phyloP scores from a whole-genome alignment of 92 coral and sea anemone genomes.

The Paramuricea clavata region DNA sequence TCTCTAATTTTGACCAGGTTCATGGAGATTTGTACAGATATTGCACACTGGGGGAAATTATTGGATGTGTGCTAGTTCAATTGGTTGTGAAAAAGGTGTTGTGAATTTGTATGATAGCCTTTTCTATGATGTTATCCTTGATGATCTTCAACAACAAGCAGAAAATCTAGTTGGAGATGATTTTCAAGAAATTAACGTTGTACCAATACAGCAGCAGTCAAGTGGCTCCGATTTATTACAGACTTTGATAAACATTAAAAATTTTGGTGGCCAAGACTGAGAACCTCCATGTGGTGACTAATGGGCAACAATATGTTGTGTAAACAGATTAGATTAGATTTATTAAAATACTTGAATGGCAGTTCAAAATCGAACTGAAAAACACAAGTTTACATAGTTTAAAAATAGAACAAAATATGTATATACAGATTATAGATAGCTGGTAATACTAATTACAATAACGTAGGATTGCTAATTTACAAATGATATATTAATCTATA shows the following conservation, averaged over 20 bases:
- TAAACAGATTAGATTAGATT: too few relatives aligned
- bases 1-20: conserved; percentile 13
- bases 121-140: conserved; percentile 66
- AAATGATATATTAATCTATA: too few relatives aligned
- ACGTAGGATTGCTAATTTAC: too few relatives aligned
- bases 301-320: not conserved
- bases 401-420: too few relatives aligned
- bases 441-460: too few relatives aligned
- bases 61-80: conserved; percentile 76
- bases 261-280: too few relatives aligned
- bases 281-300: conserved; percentile 15
- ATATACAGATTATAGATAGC: too few relatives aligned
- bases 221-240: conserved; percentile 31
- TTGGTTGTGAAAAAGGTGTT: conserved; percentile 70
- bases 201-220: conserved; percentile 61
- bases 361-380: too few relatives aligned
- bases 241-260: not conserved
- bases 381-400: too few relatives aligned
- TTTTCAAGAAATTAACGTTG: conserved; percentile 47
- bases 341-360: too few relatives aligned
- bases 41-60: conserved; percentile 66
- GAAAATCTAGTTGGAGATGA: conserved; percentile 62
- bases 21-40: conserved; percentile 70
- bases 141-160: conserved; percentile 73
- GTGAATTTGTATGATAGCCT: conserved; percentile 75